Conservation (phyloP, 2,113 vertebrate genomes). For the Tinamus guttatus region DNA sequence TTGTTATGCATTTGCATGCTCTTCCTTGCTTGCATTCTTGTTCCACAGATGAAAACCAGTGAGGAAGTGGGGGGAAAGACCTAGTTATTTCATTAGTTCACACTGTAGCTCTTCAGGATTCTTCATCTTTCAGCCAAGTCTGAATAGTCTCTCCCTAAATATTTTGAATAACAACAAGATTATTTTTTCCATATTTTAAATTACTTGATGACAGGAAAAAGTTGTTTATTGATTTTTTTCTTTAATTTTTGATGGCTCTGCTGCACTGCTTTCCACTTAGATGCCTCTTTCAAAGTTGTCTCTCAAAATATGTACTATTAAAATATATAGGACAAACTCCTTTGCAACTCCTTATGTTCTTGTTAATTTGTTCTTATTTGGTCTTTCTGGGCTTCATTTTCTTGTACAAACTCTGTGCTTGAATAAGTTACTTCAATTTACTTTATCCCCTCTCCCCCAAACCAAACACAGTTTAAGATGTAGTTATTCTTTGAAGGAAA, state of each 20-base stretch:
- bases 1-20: fast-evolving
- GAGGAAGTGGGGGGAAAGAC: not conserved
- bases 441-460: not conserved
- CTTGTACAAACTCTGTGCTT: not conserved
- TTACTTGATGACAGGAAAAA: not conserved
- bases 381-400: not conserved
- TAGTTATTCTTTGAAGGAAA: not conserved
- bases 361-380: not conserved
- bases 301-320: not conserved
- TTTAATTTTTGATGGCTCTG: not conserved
- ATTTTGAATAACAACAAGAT: not conserved
- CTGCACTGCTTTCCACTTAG: not conserved
- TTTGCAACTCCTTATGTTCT: not conserved
- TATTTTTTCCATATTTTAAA: not conserved
- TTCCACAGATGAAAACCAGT: not conserved
- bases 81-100: not conserved
- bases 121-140: fast-evolving
- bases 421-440: not conserved
- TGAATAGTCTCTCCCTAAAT: not conserved
- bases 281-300: not conserved
- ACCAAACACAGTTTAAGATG: not conserved
- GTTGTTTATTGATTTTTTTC: not conserved
- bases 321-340: not conserved
- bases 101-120: not conserved
- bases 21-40: not conserved